Conservation (phyloP, 2,888 invertebrate species). For the Graphium colonna region DNA sequence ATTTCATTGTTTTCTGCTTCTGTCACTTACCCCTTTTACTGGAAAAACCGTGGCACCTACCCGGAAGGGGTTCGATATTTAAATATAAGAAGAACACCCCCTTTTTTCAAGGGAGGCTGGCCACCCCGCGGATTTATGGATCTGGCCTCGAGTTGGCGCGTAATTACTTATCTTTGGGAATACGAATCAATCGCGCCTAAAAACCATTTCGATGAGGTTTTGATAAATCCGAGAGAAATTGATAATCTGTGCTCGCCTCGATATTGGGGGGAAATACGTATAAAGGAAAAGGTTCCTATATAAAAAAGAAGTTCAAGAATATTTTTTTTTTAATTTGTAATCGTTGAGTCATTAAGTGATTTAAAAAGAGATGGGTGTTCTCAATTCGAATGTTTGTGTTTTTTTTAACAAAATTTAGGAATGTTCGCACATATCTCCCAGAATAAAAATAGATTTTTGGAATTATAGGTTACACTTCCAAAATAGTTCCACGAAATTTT, state of each 20-base stretch:
- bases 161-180: conserved; percentile 79
- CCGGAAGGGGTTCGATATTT: conserved; percentile 80
- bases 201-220: conserved; percentile 27
- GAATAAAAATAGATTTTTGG: too few species aligned
- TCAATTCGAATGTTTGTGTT: too few species aligned
- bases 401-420: too few species aligned
- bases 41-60: conserved; percentile 81
- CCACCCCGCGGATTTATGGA: conserved; percentile 71
- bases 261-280: background rate
- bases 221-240: conserved; percentile 22
- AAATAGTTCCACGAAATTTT: too few species aligned
- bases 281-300: too few species aligned
- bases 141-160: conserved; percentile 68
- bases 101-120: conserved; percentile 70
- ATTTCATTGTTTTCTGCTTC: conserved; percentile 57
- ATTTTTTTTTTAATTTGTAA: too few species aligned
- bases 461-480: too few species aligned
- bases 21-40: conserved; percentile 80
- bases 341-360: too few species aligned
- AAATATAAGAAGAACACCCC: conserved; percentile 80
- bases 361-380: too few species aligned
- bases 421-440: too few species aligned
- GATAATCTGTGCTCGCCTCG: background rate
- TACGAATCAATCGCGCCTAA: conserved; percentile 71
- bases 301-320: too few species aligned